A percentile compares a stretch with the other conserved stretches of the same genome.
Evolutionary conservation across 1,140 invertebrate genomes (phyloP).

Genomic region (Papilio dardanus): DNA sequence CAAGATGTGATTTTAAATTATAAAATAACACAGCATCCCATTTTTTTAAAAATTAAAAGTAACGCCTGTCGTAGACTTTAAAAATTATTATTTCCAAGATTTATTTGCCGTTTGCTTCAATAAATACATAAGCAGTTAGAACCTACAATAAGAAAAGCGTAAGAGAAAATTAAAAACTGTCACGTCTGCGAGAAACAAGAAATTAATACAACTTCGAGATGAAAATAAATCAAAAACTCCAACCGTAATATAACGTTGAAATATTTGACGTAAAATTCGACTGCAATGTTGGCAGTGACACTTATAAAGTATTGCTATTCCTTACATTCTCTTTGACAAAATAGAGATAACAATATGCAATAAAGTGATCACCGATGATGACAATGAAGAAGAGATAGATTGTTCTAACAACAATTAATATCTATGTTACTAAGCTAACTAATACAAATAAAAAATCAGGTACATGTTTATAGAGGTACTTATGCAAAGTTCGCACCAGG

Average conservation of each 20-base stretch:
- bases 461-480: too few species aligned
- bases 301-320: too few species aligned
- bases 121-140: not conserved
- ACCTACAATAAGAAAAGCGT: conserved; percentile 1
- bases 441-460: too few species aligned
- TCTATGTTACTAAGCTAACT: too few species aligned
- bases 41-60: not conserved
- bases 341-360: too few species aligned
- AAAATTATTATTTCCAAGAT: not conserved
- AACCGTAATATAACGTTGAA: not conserved
- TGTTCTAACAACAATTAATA: too few species aligned
- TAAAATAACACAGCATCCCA: not conserved
- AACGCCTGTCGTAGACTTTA: not conserved
- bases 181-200: conserved; percentile 16
- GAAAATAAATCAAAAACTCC: conserved; percentile 17
- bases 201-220: conserved; percentile 17
- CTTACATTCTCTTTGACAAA: too few species aligned
- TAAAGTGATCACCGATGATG: too few species aligned
- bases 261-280: not conserved
- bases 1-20: too few species aligned
- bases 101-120: conserved; percentile 1
- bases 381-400: too few species aligned
- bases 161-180: not conserved
- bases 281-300: too few species aligned
- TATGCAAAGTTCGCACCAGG: too few species aligned